Evolutionary conservation across 2,797 vertebrate species (phyloP).

Genomic region (Dendrocincla fuliginosa): DNA sequence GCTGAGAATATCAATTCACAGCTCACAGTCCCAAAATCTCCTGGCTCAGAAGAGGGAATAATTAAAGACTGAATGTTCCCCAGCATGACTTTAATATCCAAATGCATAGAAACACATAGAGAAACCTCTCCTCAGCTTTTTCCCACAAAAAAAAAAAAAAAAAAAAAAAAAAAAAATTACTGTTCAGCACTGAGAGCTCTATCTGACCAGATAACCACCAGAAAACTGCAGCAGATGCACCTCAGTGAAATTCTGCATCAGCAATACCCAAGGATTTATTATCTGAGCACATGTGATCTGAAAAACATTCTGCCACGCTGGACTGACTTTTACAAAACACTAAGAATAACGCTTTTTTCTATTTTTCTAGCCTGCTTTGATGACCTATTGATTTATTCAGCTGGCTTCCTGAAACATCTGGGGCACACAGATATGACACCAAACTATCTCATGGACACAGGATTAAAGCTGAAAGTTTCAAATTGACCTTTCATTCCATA

Average conservation of each 20-base stretch:
- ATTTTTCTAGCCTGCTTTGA: conserved; percentile 19
- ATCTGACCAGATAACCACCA: not conserved
- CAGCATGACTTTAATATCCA: not conserved
- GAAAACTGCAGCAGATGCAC: not conserved
- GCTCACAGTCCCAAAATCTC: not conserved
- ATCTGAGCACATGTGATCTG: not conserved
- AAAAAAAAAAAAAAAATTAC: not conserved
- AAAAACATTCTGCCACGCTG: not conserved
- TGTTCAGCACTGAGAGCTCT: not conserved
- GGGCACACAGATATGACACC: conserved; percentile 1
- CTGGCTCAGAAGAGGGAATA: not conserved
- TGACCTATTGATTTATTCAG: conserved; percentile 48
- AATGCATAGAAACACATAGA: not conserved
- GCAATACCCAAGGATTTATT: not conserved
- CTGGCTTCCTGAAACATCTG: conserved; percentile 19
- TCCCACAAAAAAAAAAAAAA: not conserved
- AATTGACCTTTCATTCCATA: conserved; percentile 19
- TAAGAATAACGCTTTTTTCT: not conserved
- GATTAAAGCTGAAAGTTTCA: conserved; percentile 50
- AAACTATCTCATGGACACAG: not conserved
- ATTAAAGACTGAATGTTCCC: not conserved
- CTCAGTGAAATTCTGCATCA: not conserved
- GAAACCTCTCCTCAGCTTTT: not conserved
- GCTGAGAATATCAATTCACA: not conserved
- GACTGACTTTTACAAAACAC: not conserved